Base-by-base conservation (phyloP, 1,140 invertebrate species). In the Agrilus planipennis region DNA sequence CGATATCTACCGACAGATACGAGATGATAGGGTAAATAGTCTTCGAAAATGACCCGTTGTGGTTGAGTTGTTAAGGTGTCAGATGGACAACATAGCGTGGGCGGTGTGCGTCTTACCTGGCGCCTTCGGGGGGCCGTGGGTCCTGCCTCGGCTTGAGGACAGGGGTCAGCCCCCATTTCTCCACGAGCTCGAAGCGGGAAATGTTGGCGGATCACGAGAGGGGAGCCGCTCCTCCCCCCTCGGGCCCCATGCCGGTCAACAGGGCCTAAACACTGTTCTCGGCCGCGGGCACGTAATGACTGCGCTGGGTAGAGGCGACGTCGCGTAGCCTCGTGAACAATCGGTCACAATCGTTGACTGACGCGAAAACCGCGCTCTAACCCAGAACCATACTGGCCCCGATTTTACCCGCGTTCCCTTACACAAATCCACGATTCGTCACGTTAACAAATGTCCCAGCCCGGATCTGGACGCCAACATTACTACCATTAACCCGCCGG, bases 151-250 rank as follows among this genome's bases (percentile, higher is more conserved):
- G 84, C 73, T 79, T 83, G 76, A 89, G 81, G 79, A 89, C 85
- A 79, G 86, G 85, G 75, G 84, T 87, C 70, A 88, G 81, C 80
- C 86, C 85, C 86, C 85, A 89, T 87, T 85, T 85, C 74, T 89
- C 86, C 71, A 87, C 80, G 71, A 88, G 85, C 77, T 89, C 84
- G 81, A 89, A 83, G 73, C 84, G 84, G 75, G 85, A 85, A 90
- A 90, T 89, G 80, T 84, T 89, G 81, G 73, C 75, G 53, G 57
- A 60, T 59, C 51, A 61, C 55, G 57, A 60, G 59, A 60, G 54
- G 56, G 55, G 53, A 55, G 55, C 54, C 54, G 52, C 53, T 46
- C 51, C 53, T 55, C 57, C 58, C 56, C 57, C 50, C 59, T 51
- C 57, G 52, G 50, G 54, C 54, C 54, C 56, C 58, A 60, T 58